These are phyloP conservation scores for Drosophila putrida DNA, from an alignment of 2,888 invertebrate species.

Conservation along the genomic window DNA sequence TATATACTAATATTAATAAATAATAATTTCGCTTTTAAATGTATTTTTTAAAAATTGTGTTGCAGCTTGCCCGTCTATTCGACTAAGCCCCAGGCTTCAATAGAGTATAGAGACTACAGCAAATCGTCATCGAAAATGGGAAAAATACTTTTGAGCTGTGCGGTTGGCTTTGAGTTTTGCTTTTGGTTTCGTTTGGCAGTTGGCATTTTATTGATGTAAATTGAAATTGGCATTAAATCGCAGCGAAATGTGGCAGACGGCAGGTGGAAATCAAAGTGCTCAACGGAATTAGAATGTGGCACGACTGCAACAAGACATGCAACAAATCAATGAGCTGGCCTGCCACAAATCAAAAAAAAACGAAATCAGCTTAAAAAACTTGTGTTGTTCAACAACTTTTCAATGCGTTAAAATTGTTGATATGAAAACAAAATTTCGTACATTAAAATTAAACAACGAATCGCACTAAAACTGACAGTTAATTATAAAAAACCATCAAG, in stretches of 20 bases:
- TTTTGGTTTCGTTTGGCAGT: constrained; percentile 15
- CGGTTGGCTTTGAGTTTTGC: constrained; percentile 30
- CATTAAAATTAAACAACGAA: constrained; percentile 21
- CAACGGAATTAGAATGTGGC: constrained; percentile 34
- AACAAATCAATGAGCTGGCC: constrained; percentile 12
- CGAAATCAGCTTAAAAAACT: constrained; percentile 6
- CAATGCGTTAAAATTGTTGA: constrained; percentile 20
- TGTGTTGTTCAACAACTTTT: constrained; percentile 26
- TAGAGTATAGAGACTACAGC: constrained; percentile 30
- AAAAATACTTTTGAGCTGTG: constrained; percentile 24
- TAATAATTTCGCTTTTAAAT: too few species aligned
- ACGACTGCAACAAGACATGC: constrained; percentile 17
- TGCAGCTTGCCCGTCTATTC: neutral
- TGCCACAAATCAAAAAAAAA: constrained; percentile 16
- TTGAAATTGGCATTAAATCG: constrained; percentile 59
- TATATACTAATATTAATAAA: neutral
- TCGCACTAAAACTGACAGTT: constrained; percentile 50
- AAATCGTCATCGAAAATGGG: constrained; percentile 10
- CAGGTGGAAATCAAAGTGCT: constrained; percentile 38
- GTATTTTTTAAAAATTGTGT: neutral
- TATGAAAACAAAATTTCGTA: constrained; percentile 4
- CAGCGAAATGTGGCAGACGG: constrained; percentile 33
- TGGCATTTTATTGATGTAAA: constrained; percentile 65
- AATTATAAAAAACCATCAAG: constrained; percentile 72
- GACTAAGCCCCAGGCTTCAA: neutral